phyloP scores from a whole-genome alignment of 2,113 vertebrate species.

The Pollimyrus isidori region DNA sequence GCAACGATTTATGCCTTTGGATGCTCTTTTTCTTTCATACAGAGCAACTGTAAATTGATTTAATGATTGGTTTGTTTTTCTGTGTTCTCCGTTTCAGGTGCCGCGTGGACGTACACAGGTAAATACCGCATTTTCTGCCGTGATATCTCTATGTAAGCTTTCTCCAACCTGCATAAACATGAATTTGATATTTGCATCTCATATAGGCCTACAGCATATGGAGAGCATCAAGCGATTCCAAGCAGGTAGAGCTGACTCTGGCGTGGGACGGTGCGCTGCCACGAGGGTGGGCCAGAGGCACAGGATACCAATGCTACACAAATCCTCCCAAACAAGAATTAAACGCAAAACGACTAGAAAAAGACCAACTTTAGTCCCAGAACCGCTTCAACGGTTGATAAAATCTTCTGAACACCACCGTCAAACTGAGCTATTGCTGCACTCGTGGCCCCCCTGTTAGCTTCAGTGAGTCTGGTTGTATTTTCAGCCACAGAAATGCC shows the following conservation, averaged over 20 bases:
- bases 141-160: background rate
- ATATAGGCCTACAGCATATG: background rate
- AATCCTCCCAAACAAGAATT: background rate
- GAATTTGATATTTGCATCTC: background rate
- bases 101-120: constrained; percentile 80
- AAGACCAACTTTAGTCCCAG: background rate
- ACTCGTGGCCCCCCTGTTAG: background rate
- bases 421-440: background rate
- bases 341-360: background rate
- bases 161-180: background rate
- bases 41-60: background rate
- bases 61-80: background rate
- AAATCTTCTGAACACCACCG: background rate
- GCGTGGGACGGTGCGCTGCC: background rate
- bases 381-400: background rate
- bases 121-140: constrained; percentile 48
- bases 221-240: background rate
- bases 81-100: constrained; percentile 61
- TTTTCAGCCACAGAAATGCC: background rate
- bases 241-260: background rate
- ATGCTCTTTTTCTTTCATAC: background rate
- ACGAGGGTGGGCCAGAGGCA: background rate
- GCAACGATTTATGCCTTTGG: background rate
- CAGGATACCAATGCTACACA: background rate
- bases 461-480: background rate